Evolutionary conservation across 2,888 invertebrate species (phyloP), one percentile per base, ranked within the genome.

Genomic region (Panopea generosa): DNA sequence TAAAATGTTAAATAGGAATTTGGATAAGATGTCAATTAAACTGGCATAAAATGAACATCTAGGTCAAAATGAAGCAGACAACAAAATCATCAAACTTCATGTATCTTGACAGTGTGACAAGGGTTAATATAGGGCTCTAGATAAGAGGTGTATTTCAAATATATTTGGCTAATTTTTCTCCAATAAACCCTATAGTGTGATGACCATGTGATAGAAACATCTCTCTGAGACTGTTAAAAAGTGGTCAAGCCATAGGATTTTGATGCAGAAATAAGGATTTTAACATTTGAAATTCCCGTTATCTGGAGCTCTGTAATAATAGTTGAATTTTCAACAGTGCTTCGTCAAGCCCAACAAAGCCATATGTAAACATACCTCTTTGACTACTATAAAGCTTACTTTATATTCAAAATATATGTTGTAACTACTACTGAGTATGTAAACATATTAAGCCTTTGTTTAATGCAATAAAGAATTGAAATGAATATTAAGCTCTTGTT

Each of bases 41-140:
- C 16, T 40, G 40, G 40, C 40, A 40, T 40, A 40, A 40, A 40
- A 40, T 40, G 40, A 40, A 40, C 40, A 40, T 40, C 40, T 40
- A 40, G 40, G 40, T 40, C 40, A 40, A 40, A 40, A 40, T 40
- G 40, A 40, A 40, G 40, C 40, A 40, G 40, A 40, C 40, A 40
- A 40, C 40, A 40, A 40, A 40, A 40, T 40, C 40, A 40, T 7
- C 40, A 40, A 40, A 40, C 40, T 40, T 40, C 40, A 40, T 40
- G 40, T 40, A 40, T 40, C 40, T 40, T 40, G 40, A 40, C 40
- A 40, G 40, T 40, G 40, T 16, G 40, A 40, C 40, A 40, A 40
- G 40, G 40, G 40, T 40, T 40, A 40, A 40, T 40, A 40, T 40
- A 40, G 16, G 40, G 40, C 40, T 40, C 40, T 40, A 40, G 40